Conservation (phyloP, 1,140 invertebrate genomes). For the Drosophila ananassae region DNA sequence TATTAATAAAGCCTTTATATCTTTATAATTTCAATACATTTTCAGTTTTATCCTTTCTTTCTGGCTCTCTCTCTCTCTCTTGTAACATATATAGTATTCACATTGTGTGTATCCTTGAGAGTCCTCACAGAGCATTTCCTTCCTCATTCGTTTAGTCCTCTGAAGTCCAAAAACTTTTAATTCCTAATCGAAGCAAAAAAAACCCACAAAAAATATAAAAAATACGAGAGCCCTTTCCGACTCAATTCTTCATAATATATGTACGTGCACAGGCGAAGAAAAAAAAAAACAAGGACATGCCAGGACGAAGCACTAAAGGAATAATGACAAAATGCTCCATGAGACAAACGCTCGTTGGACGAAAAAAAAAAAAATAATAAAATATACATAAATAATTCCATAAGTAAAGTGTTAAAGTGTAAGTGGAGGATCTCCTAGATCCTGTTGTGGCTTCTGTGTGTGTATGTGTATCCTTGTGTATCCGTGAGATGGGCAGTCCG, state of each 20-base stretch:
- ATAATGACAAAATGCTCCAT: background rate
- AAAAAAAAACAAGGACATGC: background rate
- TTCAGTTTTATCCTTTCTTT: background rate
- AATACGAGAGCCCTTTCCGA: too few species aligned
- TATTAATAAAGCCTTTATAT: background rate
- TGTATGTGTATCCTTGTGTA: too few species aligned
- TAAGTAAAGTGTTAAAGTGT: background rate
- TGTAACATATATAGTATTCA: too few species aligned
- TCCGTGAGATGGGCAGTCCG: too few species aligned
- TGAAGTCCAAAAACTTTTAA: too few species aligned
- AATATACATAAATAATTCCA: background rate
- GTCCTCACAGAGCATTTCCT: background rate
- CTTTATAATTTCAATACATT: background rate
- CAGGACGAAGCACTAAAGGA: background rate
- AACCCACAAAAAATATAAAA: too few species aligned
- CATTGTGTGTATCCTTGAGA: too few species aligned
- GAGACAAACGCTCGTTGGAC: background rate
- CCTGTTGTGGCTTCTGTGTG: background rate
- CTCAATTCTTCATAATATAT: too few species aligned
- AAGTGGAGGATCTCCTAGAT: background rate
- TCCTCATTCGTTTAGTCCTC: background rate
- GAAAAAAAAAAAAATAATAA: conserved; percentile 3
- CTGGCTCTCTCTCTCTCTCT: background rate
- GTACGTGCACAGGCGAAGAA: too few species aligned
- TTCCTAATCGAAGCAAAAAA: too few species aligned